These are phyloP conservation scores for Bradynema listronoti DNA, from an alignment of 1,140 invertebrate species.

Conservation along the genomic window DNA sequence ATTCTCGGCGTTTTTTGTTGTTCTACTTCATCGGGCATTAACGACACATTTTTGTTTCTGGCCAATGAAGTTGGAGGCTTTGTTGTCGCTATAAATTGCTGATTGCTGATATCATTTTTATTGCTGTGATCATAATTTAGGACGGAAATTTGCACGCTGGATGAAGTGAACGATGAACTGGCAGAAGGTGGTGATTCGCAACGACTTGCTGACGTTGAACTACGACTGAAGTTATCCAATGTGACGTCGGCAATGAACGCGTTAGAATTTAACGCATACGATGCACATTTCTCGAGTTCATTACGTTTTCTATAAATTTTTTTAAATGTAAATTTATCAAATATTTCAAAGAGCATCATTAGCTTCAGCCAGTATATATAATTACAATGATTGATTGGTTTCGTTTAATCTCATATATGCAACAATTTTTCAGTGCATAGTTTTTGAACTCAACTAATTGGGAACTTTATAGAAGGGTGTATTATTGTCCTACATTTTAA, in stretches of 20 bases:
- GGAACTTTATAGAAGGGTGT: background rate
- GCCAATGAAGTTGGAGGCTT: too few relatives aligned
- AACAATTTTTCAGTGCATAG: background rate
- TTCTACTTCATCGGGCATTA: too few relatives aligned
- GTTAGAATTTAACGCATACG: too few relatives aligned
- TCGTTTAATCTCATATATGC: background rate
- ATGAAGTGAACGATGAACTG: background rate
- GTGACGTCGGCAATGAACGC: too few relatives aligned
- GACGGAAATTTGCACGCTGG: background rate
- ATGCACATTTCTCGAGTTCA: constrained; percentile 9
- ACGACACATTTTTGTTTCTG: too few relatives aligned
- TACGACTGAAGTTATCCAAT: constrained; percentile 1
- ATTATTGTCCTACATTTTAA: background rate
- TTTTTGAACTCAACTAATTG: background rate
- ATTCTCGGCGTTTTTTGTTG: too few relatives aligned
- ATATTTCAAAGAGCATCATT: background rate
- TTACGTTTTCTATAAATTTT: constrained; percentile 8
- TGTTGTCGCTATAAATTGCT: background rate
- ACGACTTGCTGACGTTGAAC: background rate
- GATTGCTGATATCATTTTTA: background rate
- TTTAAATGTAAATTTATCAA: background rate
- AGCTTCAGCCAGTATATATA: background rate
- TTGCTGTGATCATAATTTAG: background rate
- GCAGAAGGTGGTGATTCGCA: constrained; percentile 4
- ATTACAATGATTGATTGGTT: background rate